Evolutionary conservation across 2,888 invertebrate species (phyloP), one percentile per base, ranked within the genome.

Genomic region (Seladonia tumulorum): DNA sequence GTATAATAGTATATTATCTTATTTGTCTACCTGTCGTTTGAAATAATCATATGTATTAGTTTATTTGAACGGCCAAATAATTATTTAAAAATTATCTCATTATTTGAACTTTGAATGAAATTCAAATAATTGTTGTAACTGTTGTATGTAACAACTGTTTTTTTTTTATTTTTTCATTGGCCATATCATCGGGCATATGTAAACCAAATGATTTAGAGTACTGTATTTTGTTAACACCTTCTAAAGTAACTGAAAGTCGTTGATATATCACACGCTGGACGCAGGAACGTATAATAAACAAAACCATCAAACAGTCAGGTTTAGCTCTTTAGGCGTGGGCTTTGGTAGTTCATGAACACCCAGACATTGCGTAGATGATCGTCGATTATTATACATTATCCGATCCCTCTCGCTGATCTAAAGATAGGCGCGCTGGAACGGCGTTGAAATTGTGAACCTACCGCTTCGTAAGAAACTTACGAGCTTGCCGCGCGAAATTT

Each of bases 331-430:
- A 68, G 68, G 68, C 68, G 68, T 68, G 68, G 68, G 68, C 68
- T 68, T 68, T 68, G 68, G 39, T 68, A 68, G 68, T 68, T 68
- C 68, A 68, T 68, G 68, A 68, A 68, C 68, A 68, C 39, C 68
- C 68, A 68, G 68, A 68, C 68, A 68, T 68, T 42, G 68, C 68
- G 68, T 39, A 68, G 68, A 68, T 68, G 39, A 68, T 68, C 12
- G 68, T 68, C 68, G 68, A 68, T 68, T 68, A 68, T 68, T 68
- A 68, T 68, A 68, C 68, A 68, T 68, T 68, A 68, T 68, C 35
- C 22, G 39, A 68, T 68, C 68, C 39, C 68, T 68, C 68, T 68
- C n/a, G 35, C 68, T 39, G 68, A 68, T 68, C 68, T 68, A 68
- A 68, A 68, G 68, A 68, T 68, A 68, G 68, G 35, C 68, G 3